Conservation (phyloP, 1,140 invertebrate species). For the Galleria mellonella region DNA sequence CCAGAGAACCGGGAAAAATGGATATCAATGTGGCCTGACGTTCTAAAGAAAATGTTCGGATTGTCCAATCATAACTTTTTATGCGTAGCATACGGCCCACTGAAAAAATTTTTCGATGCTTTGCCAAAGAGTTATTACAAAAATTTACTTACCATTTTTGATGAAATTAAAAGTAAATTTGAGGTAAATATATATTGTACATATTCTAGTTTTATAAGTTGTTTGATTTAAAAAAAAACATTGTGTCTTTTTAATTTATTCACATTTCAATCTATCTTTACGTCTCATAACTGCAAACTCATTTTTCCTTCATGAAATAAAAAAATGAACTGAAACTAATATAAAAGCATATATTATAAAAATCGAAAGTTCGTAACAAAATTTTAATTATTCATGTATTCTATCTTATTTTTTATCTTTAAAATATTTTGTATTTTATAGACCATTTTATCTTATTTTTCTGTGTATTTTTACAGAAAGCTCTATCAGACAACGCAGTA, state of each 20-base stretch:
- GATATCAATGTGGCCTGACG: slow-evolving; percentile 73
- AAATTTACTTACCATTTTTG: slow-evolving; percentile 69
- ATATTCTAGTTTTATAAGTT: no score
- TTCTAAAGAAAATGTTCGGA: slow-evolving; percentile 73
- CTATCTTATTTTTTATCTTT: no score
- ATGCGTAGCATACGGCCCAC: slow-evolving; percentile 72
- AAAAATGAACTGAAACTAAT: no score
- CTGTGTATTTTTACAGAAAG: slow-evolving; percentile 71
- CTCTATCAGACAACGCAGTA: slow-evolving; percentile 85
- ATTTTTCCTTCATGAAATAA: no score
- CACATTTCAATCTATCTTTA: no score
- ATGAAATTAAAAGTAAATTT: slow-evolving; percentile 76
- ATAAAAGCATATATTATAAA: no score
- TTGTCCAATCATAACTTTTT: slow-evolving; percentile 76
- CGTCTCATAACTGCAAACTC: no score
- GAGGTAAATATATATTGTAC: no score
- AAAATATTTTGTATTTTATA: background rate
- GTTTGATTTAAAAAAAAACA: background rate
- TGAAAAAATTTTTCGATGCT: slow-evolving; percentile 71
- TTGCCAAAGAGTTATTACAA: slow-evolving; percentile 70
- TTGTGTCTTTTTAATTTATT: background rate
- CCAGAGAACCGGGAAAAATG: slow-evolving; percentile 74
- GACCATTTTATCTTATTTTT: background rate
- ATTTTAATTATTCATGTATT: no score
- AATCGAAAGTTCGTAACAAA: no score